These are phyloP conservation scores for Oreochromis tanganicae DNA, from an alignment of 2,113 vertebrate species.

Conservation along the genomic window DNA sequence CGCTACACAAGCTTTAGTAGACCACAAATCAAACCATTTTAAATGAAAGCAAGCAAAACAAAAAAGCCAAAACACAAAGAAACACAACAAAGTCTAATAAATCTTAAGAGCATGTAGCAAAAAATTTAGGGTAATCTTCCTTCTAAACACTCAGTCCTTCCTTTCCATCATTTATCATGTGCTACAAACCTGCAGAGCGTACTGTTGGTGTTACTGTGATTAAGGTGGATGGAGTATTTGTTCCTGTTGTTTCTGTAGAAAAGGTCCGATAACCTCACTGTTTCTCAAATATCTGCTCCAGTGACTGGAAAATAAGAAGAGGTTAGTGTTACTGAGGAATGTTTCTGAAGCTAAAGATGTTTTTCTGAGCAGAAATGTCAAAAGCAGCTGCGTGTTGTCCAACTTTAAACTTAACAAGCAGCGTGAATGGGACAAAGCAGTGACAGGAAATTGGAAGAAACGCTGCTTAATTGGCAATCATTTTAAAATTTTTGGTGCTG, in stretches of 20 bases:
- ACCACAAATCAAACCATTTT: background rate
- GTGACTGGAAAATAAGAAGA: background rate
- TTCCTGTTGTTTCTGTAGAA: background rate
- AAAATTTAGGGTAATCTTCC: background rate
- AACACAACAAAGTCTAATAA: background rate
- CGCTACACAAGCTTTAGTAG: background rate
- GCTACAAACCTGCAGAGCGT: background rate
- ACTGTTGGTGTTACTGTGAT: background rate
- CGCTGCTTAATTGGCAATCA: fast-evolving
- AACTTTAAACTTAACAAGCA: background rate
- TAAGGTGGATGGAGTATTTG: background rate
- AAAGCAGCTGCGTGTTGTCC: background rate
- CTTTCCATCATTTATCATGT: background rate
- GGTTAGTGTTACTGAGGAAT: background rate
- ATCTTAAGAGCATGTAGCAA: background rate
- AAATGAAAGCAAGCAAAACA: background rate
- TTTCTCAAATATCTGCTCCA: background rate
- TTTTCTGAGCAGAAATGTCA: background rate
- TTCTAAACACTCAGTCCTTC: background rate
- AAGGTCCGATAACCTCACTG: background rate
- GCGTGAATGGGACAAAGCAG: background rate
- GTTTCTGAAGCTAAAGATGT: background rate
- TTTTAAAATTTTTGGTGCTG: fast-evolving
- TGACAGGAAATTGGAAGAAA: background rate
- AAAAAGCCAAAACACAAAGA: background rate